Conservation (phyloP, 2,113 vertebrate species). For the Bos javanicus region DNA sequence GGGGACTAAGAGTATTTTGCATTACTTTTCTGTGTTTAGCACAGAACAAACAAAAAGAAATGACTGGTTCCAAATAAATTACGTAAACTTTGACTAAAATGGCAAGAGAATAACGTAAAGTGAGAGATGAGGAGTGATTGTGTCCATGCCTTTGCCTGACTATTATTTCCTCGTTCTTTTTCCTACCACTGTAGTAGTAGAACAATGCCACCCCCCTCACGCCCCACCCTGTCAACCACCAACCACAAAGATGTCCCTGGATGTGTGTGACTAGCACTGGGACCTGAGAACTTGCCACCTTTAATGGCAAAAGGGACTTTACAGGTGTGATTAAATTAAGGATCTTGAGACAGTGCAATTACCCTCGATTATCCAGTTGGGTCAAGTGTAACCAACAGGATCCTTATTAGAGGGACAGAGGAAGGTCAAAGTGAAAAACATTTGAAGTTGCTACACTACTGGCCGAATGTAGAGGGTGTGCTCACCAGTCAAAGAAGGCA, state of each 20-base stretch:
- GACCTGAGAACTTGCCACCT: neutral
- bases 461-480: neutral
- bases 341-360: neutral
- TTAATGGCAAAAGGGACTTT: neutral
- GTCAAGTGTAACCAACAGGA: neutral
- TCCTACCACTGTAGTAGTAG: rapidly evolving
- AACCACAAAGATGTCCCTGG: neutral
- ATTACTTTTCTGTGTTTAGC: neutral
- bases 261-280: too few relatives aligned
- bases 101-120: neutral
- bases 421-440: neutral
- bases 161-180: neutral
- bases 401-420: neutral
- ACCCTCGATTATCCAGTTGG: neutral
- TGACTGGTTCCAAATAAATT: neutral
- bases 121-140: neutral
- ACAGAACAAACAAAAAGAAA: neutral
- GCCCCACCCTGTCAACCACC: neutral
- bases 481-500: neutral
- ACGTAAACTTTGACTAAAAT: neutral
- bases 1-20: neutral
- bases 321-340: neutral
- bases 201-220: neutral
- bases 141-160: too few relatives aligned
- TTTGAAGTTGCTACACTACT: rapidly evolving